These are phyloP conservation scores for Pharmacophagus antenor DNA, from an alignment of 2,888 invertebrate species.

Conservation along the genomic window DNA sequence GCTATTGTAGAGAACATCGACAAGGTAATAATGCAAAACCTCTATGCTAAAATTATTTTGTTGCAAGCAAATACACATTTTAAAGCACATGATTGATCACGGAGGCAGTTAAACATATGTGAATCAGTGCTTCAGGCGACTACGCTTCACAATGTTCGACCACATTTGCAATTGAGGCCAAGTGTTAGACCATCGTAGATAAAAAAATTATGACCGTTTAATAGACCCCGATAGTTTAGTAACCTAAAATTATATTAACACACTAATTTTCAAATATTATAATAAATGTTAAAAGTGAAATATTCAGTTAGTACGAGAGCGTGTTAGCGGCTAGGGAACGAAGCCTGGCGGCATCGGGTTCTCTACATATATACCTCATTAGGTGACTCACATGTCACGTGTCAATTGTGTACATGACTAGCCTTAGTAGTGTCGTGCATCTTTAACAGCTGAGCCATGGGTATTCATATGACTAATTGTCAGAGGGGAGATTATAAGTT, in stretches of 20 bases:
- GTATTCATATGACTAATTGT: constrained; percentile 38
- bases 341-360: constrained; percentile 36
- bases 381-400: constrained; percentile 61
- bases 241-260: too few relatives aligned
- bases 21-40: neutral
- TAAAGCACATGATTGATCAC: too few relatives aligned
- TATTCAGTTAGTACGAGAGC: neutral
- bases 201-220: too few relatives aligned
- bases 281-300: constrained; percentile 13
- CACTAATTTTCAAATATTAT: neutral
- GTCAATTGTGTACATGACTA: constrained; percentile 60
- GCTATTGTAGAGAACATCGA: neutral
- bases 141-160: too few relatives aligned
- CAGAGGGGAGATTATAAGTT: neutral
- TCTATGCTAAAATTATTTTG: neutral
- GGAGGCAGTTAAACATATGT: too few relatives aligned
- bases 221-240: too few relatives aligned
- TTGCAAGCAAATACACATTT: neutral
- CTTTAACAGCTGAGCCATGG: constrained; percentile 17
- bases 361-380: constrained; percentile 56
- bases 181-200: too few relatives aligned
- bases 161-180: too few relatives aligned
- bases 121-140: too few relatives aligned
- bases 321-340: constrained; percentile 14
- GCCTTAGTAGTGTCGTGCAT: constrained; percentile 10